These are phyloP conservation scores for Lymantria dispar DNA, from an alignment of 2,888 invertebrate species.

Conservation along the genomic window DNA sequence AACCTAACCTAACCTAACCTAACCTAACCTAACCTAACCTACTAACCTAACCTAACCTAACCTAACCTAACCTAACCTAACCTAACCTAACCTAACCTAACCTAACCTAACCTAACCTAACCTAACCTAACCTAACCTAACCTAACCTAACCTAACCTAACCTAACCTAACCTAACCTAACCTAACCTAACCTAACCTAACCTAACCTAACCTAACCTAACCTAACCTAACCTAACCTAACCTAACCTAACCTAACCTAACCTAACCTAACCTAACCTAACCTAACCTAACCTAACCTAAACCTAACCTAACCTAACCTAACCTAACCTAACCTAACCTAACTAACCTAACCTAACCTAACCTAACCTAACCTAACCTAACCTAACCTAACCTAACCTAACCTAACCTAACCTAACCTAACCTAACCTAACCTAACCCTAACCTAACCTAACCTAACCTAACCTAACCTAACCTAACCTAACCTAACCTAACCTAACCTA, in stretches of 20 bases:
- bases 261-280: constrained; percentile 18
- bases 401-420: constrained; percentile 18
- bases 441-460: constrained; percentile 14
- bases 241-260: constrained; percentile 22
- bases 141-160: constrained; percentile 5
- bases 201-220: constrained; percentile 17
- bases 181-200: constrained; percentile 16
- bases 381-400: constrained; percentile 22
- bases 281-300: constrained; percentile 10
- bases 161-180: constrained; percentile 17
- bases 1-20: constrained; percentile 1
- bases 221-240: constrained; percentile 22
- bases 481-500: constrained; percentile 17
- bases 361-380: constrained; percentile 22
- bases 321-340: constrained; percentile 19
- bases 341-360: constrained; percentile 22
- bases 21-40: constrained; percentile 1
- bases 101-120: constrained; percentile 1
- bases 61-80: constrained; percentile 1
- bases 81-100: constrained; percentile 1
- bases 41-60: constrained; percentile 1
- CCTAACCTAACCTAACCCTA: constrained; percentile 14
- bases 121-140: not conserved
- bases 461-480: constrained; percentile 17
- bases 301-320: constrained; percentile 13